These are phyloP conservation scores for Miniopterus natalensis DNA, from an alignment of 2,113 vertebrate genomes.

Conservation along the genomic window DNA sequence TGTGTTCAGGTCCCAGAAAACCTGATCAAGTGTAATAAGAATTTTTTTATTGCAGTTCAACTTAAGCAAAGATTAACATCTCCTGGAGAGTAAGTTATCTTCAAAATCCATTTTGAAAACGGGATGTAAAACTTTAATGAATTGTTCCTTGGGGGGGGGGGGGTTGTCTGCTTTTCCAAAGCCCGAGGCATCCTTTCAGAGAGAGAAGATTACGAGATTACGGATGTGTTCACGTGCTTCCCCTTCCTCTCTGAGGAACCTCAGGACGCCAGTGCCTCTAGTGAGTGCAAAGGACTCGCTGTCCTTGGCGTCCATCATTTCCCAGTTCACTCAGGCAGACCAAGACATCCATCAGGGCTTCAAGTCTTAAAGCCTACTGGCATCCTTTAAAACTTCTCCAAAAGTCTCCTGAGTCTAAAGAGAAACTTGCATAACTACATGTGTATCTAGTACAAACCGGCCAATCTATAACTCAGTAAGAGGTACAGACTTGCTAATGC, in stretches of 20 bases:
- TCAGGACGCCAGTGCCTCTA: neutral
- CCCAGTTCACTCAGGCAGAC: neutral
- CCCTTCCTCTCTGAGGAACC: neutral
- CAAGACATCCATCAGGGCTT: neutral
- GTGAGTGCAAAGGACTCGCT: neutral
- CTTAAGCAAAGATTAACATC: neutral
- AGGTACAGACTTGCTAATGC: neutral
- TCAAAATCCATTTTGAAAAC: slow-evolving; percentile 20
- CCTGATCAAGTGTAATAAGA: neutral
- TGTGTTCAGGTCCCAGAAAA: neutral
- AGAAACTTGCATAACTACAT: neutral
- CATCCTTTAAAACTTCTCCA: neutral
- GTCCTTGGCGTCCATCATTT: neutral
- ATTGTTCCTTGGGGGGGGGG: neutral
- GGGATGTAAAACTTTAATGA: neutral
- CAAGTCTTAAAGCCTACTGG: neutral
- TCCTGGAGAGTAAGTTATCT: neutral
- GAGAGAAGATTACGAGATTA: neutral
- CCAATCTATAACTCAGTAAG: neutral
- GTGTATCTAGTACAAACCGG: neutral
- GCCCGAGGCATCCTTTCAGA: neutral
- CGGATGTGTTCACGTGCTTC: neutral
- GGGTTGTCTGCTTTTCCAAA: neutral
- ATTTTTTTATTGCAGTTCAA: neutral
- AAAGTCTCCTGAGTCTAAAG: neutral